phyloP scores from a whole-genome alignment of 2,113 vertebrate species.

The Ibidorhyncha struthersii region DNA sequence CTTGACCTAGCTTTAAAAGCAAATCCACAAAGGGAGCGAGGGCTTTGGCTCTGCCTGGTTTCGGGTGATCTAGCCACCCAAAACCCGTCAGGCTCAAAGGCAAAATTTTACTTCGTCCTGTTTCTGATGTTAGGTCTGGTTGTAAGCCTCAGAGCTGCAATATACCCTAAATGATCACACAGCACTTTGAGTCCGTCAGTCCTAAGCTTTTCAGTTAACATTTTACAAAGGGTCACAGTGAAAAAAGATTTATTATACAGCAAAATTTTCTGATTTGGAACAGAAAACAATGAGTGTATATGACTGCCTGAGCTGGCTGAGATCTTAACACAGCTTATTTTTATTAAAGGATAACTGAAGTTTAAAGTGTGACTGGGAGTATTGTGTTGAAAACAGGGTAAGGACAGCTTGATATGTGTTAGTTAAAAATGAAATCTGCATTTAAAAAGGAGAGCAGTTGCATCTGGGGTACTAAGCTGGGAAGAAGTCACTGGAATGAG shows the following conservation, averaged over 20 bases:
- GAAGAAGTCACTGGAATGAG: conserved; percentile 10
- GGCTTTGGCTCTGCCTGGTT: neutral
- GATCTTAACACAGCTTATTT: conserved; percentile 53
- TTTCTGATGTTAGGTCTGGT: neutral
- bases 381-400: conserved; percentile 50
- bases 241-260: conserved; percentile 35
- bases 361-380: conserved; percentile 47
- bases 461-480: neutral
- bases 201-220: conserved; percentile 4
- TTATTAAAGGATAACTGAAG: conserved; percentile 61
- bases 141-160: neutral
- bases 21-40: neutral
- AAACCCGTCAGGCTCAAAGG: neutral
- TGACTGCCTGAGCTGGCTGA: conserved; percentile 13
- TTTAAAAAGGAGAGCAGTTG: conserved; percentile 18
- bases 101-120: neutral
- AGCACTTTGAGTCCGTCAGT: neutral
- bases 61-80: neutral
- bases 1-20: neutral
- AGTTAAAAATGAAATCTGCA: conserved; percentile 55
- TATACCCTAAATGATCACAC: neutral
- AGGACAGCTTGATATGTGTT: conserved; percentile 36
- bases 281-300: conserved; percentile 43
- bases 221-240: neutral
- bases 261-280: conserved; percentile 26